Percentiles rank a stretch among this genome's conserved stretches.
phyloP scores from a whole-genome alignment of 1,140 invertebrate genomes.

The Coenobita brevimanus region DNA sequence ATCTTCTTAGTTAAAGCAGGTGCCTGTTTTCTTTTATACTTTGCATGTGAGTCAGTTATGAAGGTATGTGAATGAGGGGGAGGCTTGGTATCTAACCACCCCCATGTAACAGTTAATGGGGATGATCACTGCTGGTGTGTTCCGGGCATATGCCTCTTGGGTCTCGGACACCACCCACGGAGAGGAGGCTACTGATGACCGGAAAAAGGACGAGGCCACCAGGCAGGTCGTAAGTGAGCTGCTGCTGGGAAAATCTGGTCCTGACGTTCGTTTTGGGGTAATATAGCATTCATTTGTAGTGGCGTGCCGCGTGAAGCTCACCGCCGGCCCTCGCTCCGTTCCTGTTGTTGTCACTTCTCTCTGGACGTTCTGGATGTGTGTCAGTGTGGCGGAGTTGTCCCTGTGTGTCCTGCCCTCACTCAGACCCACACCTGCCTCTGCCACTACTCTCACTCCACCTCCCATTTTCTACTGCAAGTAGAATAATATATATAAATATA shows the following conservation, averaged over 20 bases:
- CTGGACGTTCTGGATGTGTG: no score
- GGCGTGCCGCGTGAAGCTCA: slow-evolving; percentile 33
- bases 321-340: background rate
- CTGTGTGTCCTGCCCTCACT: background rate
- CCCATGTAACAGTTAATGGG: slow-evolving; percentile 61
- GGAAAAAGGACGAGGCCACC: slow-evolving; percentile 26
- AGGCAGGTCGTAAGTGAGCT: slow-evolving; percentile 63
- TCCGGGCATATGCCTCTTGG: slow-evolving; percentile 56
- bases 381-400: background rate
- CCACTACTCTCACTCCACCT: background rate
- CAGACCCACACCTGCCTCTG: background rate
- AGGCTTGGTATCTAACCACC: no score
- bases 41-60: no score
- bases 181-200: background rate
- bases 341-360: no score
- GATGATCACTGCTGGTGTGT: slow-evolving; percentile 60
- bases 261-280: slow-evolving; percentile 56
- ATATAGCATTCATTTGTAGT: slow-evolving; percentile 43
- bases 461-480: no score
- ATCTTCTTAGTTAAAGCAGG: no score
- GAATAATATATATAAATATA: no score
- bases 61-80: no score
- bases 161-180: slow-evolving; percentile 31
- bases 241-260: slow-evolving; percentile 40
- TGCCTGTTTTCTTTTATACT: no score